A percentile compares a stretch with the other conserved stretches of the same genome.
Conservation (phyloP, 2,113 vertebrate species). For the Pimephales promelas region DNA sequence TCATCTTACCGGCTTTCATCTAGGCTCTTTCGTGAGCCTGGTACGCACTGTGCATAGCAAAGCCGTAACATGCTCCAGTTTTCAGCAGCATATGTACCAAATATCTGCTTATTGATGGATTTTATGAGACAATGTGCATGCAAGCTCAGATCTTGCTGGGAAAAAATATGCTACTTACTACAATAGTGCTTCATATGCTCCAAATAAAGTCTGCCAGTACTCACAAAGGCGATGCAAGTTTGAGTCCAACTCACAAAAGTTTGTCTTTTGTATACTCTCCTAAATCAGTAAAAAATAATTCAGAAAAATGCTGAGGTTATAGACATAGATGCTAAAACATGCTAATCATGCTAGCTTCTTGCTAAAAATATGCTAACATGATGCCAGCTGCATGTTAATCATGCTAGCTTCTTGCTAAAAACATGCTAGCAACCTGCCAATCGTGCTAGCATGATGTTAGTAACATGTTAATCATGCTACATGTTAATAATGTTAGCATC, state of each 20-base stretch:
- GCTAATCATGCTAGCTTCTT: no score
- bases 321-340: no score
- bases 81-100: background rate
- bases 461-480: no score
- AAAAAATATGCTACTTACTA: background rate
- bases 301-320: background rate
- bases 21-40: constrained; percentile 2
- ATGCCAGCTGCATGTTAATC: no score
- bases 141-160: background rate
- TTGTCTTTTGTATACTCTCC: background rate
- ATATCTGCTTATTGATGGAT: background rate
- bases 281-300: background rate
- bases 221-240: background rate
- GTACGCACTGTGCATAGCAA: background rate
- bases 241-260: background rate
- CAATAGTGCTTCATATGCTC: background rate
- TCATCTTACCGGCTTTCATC: constrained; percentile 47
- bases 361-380: no score
- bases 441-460: no score
- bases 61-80: background rate
- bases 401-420: no score
- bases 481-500: no score
- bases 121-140: background rate
- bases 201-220: background rate
- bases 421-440: no score